Conservation (phyloP, 2,888 invertebrate species). For the Polyommatus iphigenia region DNA sequence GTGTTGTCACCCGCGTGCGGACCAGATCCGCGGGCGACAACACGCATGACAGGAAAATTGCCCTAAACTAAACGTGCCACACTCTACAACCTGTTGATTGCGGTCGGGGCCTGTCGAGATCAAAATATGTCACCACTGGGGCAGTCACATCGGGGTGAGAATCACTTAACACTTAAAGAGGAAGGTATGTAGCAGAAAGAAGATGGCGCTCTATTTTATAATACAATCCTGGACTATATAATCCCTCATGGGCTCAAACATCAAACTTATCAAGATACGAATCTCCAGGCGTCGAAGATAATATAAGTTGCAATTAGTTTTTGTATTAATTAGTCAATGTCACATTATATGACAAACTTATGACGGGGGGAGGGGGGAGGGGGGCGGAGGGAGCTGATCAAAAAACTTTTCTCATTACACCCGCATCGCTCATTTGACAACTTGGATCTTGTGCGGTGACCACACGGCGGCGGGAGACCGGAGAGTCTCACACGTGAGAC, state of each 20-base stretch:
- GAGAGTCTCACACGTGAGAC: conserved; percentile 12
- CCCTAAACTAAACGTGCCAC: neutral
- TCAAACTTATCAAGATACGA: neutral
- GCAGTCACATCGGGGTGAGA: no score
- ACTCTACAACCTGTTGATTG: neutral
- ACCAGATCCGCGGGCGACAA: no score
- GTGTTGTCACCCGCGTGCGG: no score
- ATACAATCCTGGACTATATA: neutral
- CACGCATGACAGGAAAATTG: no score
- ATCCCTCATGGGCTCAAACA: neutral
- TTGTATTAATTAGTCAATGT: conserved; percentile 13
- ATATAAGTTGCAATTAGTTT: conserved; percentile 12
- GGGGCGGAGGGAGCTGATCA: conserved; percentile 51
- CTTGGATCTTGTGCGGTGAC: conserved; percentile 43
- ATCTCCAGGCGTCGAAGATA: conserved; percentile 2
- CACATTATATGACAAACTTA: conserved; percentile 47
- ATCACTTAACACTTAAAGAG: no score
- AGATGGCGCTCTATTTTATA: neutral
- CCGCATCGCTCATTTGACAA: conserved; percentile 62
- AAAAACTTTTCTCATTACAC: conserved; percentile 68
- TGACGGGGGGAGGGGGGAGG: conserved; percentile 41
- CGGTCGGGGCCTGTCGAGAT: neutral
- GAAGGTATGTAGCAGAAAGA: neutral
- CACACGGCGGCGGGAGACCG: neutral
- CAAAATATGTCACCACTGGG: neutral